Base-by-base conservation (phyloP, 2,113 vertebrate species). In the Pygoscelis adeliae region DNA sequence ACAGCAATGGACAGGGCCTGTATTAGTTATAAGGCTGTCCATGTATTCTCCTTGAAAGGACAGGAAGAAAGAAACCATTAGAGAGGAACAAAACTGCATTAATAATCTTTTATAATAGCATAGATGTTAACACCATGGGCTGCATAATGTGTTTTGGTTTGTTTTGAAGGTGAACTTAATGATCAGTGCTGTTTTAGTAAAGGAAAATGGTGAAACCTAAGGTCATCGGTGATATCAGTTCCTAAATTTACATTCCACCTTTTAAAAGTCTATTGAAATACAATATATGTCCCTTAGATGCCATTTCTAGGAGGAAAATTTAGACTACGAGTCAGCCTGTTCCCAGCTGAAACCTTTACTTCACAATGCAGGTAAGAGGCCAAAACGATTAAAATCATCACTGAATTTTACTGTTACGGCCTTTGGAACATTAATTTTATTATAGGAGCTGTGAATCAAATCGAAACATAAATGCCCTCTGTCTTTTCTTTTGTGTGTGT, bases 371-470 rank as follows among this genome's bases (percentile, higher is more conserved):
- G 2, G n/a, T 55, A 40, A 55, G 50, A 94, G 49, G 21, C 66
- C 42, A 82, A 94, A 94, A 36, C 0, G 0, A 72, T 85, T 87
- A 56, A 91, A 92, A 65, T 63, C 15, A 50, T 94, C 4, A 2
- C 32, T 85, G 40, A 66, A 42, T 87, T 85, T 95, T 78, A 91
- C n/a, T 90, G 46, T 65, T 87, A 88, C 12, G 19, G 27, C 18
- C 50, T 90, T 85, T 73, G 78, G 84, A 90, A 83, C 78, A 80
- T 90, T 90, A 69, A 62, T 79, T 95, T 95, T 96, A 87, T 87
- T 91, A 80, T 6, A 67, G 23, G 13, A 84, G 2, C 46, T 71
- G 49, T 4, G 53, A 89, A 94, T 83, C 21, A 83, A 36, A 91
- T 42, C 72, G 40, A 90, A 88, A 65, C n/a, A 63, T 76, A 79